A percentile compares a stretch with the other conserved stretches of the same genome.
Conservation (phyloP, 2,113 vertebrate species). For the Pipa parva region DNA sequence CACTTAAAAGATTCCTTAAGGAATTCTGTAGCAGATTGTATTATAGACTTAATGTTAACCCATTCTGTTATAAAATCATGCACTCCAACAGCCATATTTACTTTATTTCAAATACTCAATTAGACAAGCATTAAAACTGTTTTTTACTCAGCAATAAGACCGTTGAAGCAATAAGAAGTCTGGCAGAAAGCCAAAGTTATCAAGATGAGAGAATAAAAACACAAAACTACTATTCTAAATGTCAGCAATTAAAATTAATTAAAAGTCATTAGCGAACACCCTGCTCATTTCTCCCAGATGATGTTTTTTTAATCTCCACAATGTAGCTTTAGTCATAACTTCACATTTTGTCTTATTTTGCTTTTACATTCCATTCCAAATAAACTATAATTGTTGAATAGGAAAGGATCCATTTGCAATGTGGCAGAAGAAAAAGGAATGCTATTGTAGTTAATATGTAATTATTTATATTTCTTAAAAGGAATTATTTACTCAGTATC, state of each 20-base stretch:
- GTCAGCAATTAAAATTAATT: slow-evolving; percentile 45
- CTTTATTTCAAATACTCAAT: slow-evolving; percentile 38
- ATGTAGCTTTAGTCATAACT: slow-evolving; percentile 23
- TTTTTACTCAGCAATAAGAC: slow-evolving; percentile 26
- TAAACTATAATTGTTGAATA: background rate
- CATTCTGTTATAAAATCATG: slow-evolving; percentile 33
- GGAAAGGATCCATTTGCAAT: too few relatives aligned
- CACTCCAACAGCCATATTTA: slow-evolving; percentile 30
- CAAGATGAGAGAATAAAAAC: slow-evolving; percentile 36
- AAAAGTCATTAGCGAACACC: slow-evolving; percentile 42
- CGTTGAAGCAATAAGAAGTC: slow-evolving; percentile 35
- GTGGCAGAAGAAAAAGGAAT: too few relatives aligned
- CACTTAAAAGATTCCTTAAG: slow-evolving; percentile 29
- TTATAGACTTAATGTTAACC: slow-evolving; percentile 31
- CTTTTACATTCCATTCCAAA: slow-evolving; percentile 11
- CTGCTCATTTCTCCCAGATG: slow-evolving; percentile 39
- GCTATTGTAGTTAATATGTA: too few relatives aligned
- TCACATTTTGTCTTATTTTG: slow-evolving; percentile 24
- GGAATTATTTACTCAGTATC: too few relatives aligned
- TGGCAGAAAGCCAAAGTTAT: slow-evolving; percentile 40
- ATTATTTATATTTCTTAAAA: too few relatives aligned
- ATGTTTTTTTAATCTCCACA: slow-evolving; percentile 39
- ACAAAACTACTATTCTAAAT: slow-evolving; percentile 42
- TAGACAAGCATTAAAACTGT: slow-evolving; percentile 36
- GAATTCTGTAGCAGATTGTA: slow-evolving; percentile 37